phyloP scores from a whole-genome alignment of 2,888 invertebrate genomes.

The Hydroisotoma schaefferi region DNA sequence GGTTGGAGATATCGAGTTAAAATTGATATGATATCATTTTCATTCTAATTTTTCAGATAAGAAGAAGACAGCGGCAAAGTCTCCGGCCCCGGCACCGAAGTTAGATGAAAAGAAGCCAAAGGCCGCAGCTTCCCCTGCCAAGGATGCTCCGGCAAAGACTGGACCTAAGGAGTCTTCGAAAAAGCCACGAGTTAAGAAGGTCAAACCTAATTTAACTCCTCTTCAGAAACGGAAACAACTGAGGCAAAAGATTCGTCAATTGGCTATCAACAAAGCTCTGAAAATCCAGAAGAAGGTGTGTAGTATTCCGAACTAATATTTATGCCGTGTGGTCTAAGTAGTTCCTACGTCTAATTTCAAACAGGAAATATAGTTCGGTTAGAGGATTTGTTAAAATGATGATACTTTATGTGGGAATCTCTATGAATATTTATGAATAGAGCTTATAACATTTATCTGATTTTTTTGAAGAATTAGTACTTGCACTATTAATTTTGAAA shows the following conservation, averaged over 20 bases:
- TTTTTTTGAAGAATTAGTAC: too few relatives aligned
- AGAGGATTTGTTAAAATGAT: conserved; percentile 51
- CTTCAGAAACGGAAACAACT: conserved; percentile 43
- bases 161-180: conserved; percentile 53
- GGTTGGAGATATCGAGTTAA: not conserved
- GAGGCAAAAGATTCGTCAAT: conserved; percentile 50
- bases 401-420: conserved; percentile 59
- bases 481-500: too few relatives aligned
- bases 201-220: conserved; percentile 43
- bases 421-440: conserved; percentile 54
- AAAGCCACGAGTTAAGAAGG: conserved; percentile 55
- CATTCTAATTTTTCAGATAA: conserved; percentile 1
- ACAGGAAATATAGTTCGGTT: too few relatives aligned
- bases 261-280: conserved; percentile 69
- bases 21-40: conserved; percentile 2
- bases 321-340: too few relatives aligned
- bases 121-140: conserved; percentile 54
- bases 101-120: conserved; percentile 54
- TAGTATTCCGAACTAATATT: conserved; percentile 1
- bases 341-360: too few relatives aligned
- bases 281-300: conserved; percentile 80
- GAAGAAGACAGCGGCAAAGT: conserved; percentile 55
- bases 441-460: conserved; percentile 21
- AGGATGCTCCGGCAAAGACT: conserved; percentile 58
- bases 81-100: conserved; percentile 52